Conservation (phyloP, 2,113 vertebrate genomes). For the Apistogramma diplotaenia region DNA sequence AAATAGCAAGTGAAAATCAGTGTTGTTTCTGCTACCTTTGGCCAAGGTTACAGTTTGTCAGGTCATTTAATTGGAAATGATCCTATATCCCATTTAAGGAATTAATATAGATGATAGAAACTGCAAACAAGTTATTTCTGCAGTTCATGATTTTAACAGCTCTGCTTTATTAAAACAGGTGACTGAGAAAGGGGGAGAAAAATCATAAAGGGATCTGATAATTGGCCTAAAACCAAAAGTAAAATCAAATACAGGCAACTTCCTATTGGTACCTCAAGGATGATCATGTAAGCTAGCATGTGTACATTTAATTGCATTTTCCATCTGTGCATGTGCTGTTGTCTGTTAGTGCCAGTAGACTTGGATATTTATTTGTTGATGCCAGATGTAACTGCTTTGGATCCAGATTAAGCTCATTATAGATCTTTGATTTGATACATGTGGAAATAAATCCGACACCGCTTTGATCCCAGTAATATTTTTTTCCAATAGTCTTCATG, state of each 20-base stretch:
- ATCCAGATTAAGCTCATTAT: slow-evolving; percentile 13
- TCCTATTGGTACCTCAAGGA: not conserved
- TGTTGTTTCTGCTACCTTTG: too few species aligned
- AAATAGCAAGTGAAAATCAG: not conserved
- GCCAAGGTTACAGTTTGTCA: too few species aligned
- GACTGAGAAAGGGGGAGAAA: not conserved
- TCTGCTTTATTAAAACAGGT: not conserved
- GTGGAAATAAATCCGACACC: not conserved
- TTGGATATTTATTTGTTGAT: not conserved
- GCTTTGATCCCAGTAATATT: not conserved
- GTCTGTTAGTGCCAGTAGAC: not conserved
- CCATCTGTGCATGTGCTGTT: not conserved
- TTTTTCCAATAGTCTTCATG: not conserved
- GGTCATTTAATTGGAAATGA: not conserved
- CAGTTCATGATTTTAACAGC: not conserved
- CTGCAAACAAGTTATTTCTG: not conserved
- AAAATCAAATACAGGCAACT: not conserved
- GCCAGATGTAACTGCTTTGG: slow-evolving; percentile 11
- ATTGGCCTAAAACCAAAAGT: not conserved
- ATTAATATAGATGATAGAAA: not conserved
- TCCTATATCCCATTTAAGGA: not conserved
- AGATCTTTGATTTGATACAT: slow-evolving; percentile 1
- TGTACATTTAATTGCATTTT: not conserved
- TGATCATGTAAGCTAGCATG: not conserved
- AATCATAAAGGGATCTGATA: not conserved